A percentile compares a stretch with the other conserved stretches of the same genome.
phyloP scores from a whole-genome alignment of 2,888 invertebrate genomes.

The Eupithecia subfuscata region DNA sequence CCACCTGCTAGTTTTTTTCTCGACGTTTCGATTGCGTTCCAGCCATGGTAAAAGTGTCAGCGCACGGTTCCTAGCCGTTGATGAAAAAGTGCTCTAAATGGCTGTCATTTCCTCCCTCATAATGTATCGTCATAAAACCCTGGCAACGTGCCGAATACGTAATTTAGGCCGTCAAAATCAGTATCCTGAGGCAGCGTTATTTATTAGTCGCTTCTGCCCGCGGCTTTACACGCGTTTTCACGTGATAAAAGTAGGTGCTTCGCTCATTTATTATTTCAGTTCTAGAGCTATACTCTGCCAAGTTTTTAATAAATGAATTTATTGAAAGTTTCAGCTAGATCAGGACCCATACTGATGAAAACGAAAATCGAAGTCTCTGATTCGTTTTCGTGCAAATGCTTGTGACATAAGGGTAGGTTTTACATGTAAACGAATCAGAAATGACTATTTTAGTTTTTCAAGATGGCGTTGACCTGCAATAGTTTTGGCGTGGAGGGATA shows the following conservation, averaged over 20 bases:
- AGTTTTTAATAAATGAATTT: no score
- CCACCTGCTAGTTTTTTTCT: neutral
- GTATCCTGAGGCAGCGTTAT: conserved; percentile 36
- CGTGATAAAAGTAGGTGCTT: neutral
- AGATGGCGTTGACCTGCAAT: no score
- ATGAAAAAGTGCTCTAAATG: neutral
- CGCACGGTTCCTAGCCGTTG: neutral
- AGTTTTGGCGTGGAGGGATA: no score
- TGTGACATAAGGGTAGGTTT: no score
- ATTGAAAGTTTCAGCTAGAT: no score
- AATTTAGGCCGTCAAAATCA: conserved; percentile 38
- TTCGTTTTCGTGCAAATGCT: no score
- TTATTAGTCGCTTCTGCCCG: neutral
- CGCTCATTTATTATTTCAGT: no score
- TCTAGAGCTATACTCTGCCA: no score
- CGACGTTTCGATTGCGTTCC: neutral
- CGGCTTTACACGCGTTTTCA: neutral
- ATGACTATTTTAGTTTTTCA: no score
- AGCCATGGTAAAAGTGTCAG: neutral
- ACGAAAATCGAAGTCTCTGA: no score
- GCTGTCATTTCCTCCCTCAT: neutral
- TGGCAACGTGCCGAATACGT: conserved; percentile 27
- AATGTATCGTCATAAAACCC: neutral
- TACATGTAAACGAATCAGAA: no score
- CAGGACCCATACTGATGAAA: no score